A percentile compares a stretch with the other conserved stretches of the same genome.
These are phyloP conservation scores for Bombycilla garrulus DNA, from an alignment of 2,113 vertebrate species.

Conservation along the genomic window DNA sequence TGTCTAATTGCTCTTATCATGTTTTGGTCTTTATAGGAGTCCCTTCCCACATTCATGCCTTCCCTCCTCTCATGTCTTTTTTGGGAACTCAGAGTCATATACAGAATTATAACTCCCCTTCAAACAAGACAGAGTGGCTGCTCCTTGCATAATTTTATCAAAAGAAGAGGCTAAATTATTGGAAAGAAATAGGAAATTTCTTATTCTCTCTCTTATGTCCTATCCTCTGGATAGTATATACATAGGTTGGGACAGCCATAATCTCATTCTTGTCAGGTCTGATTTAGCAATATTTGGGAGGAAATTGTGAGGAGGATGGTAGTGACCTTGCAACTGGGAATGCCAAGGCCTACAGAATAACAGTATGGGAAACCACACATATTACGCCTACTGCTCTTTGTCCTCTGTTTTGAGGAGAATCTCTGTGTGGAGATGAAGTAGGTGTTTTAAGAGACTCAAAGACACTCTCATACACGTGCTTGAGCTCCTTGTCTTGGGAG, in stretches of 20 bases:
- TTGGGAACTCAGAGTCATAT: neutral
- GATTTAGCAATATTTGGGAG: neutral
- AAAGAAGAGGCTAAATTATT: neutral
- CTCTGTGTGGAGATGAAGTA: neutral
- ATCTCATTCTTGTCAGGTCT: neutral
- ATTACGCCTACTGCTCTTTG: neutral
- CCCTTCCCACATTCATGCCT: neutral
- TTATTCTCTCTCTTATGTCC: neutral
- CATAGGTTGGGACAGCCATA: neutral
- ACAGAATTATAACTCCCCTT: neutral
- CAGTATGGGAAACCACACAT: neutral
- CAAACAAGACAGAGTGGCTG: neutral
- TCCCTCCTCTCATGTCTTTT: neutral
- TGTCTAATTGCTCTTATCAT: neutral
- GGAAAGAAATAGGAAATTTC: neutral
- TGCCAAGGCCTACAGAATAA: neutral
- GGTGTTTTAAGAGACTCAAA: neutral
- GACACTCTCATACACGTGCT: rapidly evolving
- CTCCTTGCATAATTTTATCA: neutral
- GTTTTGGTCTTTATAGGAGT: neutral
- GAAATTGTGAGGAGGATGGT: neutral
- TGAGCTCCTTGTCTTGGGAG: neutral
- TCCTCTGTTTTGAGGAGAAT: neutral
- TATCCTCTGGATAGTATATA: neutral
- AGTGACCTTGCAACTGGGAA: neutral